Evolutionary conservation across 2,888 invertebrate species (phyloP), one percentile per base, ranked within the genome.

Genomic region (Anoplius nigerrimus): DNA sequence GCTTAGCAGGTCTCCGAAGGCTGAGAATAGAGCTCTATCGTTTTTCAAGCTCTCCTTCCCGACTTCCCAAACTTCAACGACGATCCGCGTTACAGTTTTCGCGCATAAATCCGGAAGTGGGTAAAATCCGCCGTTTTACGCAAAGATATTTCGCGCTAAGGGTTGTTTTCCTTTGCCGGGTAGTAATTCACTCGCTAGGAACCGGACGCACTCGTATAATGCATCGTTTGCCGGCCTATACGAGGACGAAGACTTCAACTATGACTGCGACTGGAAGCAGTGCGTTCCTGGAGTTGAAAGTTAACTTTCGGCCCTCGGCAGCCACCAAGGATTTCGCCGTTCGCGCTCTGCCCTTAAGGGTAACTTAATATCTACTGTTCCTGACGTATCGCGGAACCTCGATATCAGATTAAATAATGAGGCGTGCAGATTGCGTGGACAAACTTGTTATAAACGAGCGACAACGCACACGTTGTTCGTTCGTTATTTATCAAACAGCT

Each of bases 131-230:
- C 57, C 43, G 52, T 57, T 57, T 53, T 16, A 62, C 66, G 27
- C 27, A 20, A 24, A 45, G 53, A 24, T 61, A 53, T 46, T 48
- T 43, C 34, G 57, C 53, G 53, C 66, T 62, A 62, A 67, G 66
- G 52, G 53, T 56, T 63, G 68, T 59, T 60, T 66, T 68, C 56
- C 27, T n/a, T 51, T n/a, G 48, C 46, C 34, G 18, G 20, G n/a
- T 46, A 27, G 61, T 64, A 69, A 69, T 64, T 69, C 64, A 69
- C 69, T 69, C 11, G 34, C 62, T 56, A 69, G n/a, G 61, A 69
- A 64, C 69, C 57, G 55, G 21, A 66, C 61, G 57, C 61, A 61
- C 45, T 53, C 52, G 42, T 34, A 34, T n/a, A n/a, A n/a, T n/a
- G n/a, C n/a, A n/a, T n/a, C 34, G 34, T 34, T 55, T 11, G 34